Conservation (phyloP, 2,113 vertebrate genomes). For the Phylloscopus trochilus region DNA sequence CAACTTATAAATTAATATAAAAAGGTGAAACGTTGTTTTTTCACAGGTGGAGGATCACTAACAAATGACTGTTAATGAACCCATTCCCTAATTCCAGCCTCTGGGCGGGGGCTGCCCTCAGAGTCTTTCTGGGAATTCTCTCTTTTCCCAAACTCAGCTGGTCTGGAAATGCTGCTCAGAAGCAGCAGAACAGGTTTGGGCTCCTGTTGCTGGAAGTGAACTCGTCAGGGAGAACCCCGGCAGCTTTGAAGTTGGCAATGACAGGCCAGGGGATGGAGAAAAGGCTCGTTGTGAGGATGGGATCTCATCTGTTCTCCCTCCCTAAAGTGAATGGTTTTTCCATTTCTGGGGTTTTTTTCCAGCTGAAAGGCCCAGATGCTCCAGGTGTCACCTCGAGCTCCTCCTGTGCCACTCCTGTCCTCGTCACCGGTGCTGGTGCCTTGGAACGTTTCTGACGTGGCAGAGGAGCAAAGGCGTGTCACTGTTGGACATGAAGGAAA, state of each 20-base stretch:
- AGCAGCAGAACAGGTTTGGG: constrained; percentile 32
- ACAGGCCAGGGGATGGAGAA: not conserved
- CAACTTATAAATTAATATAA: no score
- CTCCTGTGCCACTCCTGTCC: not conserved
- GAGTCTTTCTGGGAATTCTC: not conserved
- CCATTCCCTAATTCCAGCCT: not conserved
- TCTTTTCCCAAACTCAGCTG: not conserved
- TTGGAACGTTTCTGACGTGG: not conserved
- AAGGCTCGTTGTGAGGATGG: not conserved
- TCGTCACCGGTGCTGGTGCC: not conserved
- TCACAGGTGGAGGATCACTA: not conserved
- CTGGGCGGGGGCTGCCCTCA: not conserved
- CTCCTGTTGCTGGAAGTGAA: not conserved
- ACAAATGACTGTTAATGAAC: rapidly evolving
- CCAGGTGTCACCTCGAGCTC: not conserved
- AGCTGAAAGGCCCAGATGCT: not conserved
- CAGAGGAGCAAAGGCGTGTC: not conserved
- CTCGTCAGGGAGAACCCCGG: not conserved
- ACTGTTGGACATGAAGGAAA: no score
- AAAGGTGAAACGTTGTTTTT: no score
- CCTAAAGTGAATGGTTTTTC: not conserved
- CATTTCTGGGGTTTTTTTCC: not conserved
- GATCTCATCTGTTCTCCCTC: not conserved
- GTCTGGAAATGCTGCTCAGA: not conserved
- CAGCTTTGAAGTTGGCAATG: constrained; percentile 18